A percentile compares a stretch with the other conserved stretches of the same genome.
Conservation (phyloP, 2,797 vertebrate species). For the Masticophis lateralis region DNA sequence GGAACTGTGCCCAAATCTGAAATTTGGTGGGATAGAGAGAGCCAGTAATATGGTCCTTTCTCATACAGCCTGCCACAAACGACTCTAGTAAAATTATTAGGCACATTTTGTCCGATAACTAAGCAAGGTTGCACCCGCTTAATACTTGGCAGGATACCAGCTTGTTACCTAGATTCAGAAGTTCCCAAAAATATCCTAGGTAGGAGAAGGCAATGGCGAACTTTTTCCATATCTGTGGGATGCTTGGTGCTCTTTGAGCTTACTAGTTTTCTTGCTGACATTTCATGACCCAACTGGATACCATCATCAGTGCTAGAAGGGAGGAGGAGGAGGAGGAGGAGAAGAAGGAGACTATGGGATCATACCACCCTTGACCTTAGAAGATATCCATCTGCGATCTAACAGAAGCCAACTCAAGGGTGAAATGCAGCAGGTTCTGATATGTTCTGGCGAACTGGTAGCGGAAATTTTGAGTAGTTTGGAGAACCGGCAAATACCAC, state of each 20-base stretch:
- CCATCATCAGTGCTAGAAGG: background rate
- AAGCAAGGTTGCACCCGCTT: background rate
- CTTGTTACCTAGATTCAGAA: background rate
- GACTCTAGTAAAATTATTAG: background rate
- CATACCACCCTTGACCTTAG: background rate
- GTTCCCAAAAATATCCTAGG: background rate
- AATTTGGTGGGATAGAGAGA: background rate
- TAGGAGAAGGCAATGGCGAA: background rate
- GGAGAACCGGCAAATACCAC: too few species aligned
- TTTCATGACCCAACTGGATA: background rate
- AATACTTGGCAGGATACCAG: background rate
- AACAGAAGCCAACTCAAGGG: background rate
- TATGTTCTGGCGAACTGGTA: too few species aligned
- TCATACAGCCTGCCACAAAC: background rate
- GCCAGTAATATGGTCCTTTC: background rate
- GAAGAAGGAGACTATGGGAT: background rate
- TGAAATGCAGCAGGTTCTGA: too few species aligned
- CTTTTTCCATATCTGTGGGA: background rate
- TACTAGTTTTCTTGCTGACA: background rate
- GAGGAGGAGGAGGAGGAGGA: too few species aligned
- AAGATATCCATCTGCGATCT: background rate
- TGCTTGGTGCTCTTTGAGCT: too few species aligned
- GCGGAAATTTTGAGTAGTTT: too few species aligned
- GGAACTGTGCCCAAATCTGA: background rate
- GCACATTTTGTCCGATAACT: background rate